Percentiles rank a stretch among this genome's conserved stretches.
These are phyloP conservation scores for Actias luna DNA, from an alignment of 2,888 invertebrate species.

Conservation along the genomic window DNA sequence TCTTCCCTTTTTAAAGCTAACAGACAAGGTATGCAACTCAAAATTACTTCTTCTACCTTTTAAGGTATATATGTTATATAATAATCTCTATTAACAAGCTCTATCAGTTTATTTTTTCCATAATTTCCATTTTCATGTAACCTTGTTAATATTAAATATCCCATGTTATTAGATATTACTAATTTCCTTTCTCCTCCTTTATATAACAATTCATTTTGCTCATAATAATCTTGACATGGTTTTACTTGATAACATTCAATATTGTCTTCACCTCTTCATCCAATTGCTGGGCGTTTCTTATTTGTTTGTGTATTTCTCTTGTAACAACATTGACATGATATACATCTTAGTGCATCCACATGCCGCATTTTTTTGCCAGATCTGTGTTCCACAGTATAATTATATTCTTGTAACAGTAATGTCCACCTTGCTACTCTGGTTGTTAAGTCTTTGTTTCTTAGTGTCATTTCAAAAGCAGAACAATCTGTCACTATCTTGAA, in stretches of 20 bases:
- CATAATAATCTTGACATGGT: not conserved
- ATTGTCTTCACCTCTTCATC: not conserved
- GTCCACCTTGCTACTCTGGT: slow-evolving; percentile 29
- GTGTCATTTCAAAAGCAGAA: slow-evolving; percentile 29
- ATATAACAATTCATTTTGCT: not conserved
- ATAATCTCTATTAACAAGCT: not conserved
- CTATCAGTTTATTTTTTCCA: not conserved
- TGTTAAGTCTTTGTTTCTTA: slow-evolving; percentile 33
- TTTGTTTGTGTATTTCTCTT: not conserved
- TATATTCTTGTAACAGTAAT: slow-evolving; percentile 23
- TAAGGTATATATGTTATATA: not conserved
- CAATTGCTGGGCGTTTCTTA: not conserved
- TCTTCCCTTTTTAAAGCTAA: slow-evolving; percentile 33
- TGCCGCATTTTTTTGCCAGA: slow-evolving; percentile 33
- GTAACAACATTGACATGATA: not conserved
- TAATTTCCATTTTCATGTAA: slow-evolving; percentile 7
- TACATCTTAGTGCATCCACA: slow-evolving; percentile 34
- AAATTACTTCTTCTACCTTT: slow-evolving; percentile 25
- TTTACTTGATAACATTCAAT: not conserved
- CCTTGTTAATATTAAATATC: not conserved
- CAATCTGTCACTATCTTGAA: slow-evolving; percentile 37
- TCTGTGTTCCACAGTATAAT: slow-evolving; percentile 25
- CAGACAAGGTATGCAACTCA: slow-evolving; percentile 28
- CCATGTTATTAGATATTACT: not conserved
- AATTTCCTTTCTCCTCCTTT: not conserved